These are phyloP conservation scores for Miichthys miiuy DNA, from an alignment of 2,797 vertebrate genomes.

Conservation along the genomic window DNA sequence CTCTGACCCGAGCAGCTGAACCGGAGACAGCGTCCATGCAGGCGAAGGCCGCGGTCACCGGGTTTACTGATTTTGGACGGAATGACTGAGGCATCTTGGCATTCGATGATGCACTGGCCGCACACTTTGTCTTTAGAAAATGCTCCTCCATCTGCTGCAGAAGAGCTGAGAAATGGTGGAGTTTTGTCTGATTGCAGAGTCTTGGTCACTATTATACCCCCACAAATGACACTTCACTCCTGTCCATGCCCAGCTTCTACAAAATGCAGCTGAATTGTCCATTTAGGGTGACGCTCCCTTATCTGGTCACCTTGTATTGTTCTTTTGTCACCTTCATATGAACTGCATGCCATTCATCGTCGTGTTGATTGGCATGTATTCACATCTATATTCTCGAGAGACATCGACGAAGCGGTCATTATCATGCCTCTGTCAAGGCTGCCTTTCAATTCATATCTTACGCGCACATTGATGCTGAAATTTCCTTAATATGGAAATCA, in stretches of 20 bases:
- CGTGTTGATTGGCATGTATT: conserved; percentile 5
- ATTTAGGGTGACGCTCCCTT: conserved; percentile 12
- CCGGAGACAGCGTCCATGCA: background rate
- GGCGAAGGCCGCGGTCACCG: background rate
- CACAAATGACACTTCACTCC: background rate
- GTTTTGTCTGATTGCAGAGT: background rate
- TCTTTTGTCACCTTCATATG: conserved; percentile 22
- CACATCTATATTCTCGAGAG: background rate
- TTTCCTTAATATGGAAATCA: conserved; percentile 3
- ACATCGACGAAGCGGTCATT: conserved; percentile 14
- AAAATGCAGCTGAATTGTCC: background rate
- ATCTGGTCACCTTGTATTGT: conserved; percentile 21
- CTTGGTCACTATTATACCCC: background rate
- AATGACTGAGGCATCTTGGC: conserved; percentile 4
- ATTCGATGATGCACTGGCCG: conserved; percentile 14
- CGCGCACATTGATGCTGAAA: conserved; percentile 6
- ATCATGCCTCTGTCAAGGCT: conserved; percentile 16
- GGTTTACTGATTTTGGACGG: conserved; percentile 16
- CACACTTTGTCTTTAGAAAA: conserved; percentile 11
- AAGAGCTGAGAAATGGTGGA: background rate
- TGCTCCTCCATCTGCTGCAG: background rate
- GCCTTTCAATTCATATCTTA: conserved; percentile 25
- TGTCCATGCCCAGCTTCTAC: background rate
- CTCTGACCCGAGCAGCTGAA: conserved; percentile 31
- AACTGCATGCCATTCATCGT: conserved; percentile 4